These are phyloP conservation scores for Cervus canadensis DNA, from an alignment of 2,113 vertebrate species.

Conservation along the genomic window DNA sequence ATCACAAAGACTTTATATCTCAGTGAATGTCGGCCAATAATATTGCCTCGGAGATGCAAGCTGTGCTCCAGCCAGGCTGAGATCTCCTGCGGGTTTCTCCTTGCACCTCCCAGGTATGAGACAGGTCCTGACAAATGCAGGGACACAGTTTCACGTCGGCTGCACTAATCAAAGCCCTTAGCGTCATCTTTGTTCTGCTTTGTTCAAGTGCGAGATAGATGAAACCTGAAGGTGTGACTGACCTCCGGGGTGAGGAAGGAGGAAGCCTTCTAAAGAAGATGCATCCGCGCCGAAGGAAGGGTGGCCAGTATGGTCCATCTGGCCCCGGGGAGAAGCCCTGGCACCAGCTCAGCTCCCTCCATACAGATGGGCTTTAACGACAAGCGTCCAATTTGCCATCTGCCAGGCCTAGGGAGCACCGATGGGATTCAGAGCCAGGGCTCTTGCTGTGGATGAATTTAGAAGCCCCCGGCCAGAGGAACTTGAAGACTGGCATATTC, in stretches of 20 bases:
- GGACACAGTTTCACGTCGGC: neutral
- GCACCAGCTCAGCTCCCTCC: neutral
- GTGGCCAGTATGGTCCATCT: neutral
- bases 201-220: neutral
- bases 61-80: neutral
- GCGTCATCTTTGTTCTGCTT: neutral
- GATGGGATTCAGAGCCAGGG: neutral
- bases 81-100: neutral
- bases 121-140: neutral
- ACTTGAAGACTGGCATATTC: neutral
- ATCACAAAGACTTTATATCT: slow-evolving; percentile 15
- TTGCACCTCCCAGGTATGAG: neutral
- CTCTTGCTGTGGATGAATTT: neutral
- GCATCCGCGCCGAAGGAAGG: neutral
- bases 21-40: neutral
- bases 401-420: neutral
- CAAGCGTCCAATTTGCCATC: slow-evolving; percentile 2
- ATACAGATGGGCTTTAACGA: neutral
- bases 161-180: neutral
- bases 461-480: neutral
- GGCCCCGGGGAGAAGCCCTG: slow-evolving; percentile 17
- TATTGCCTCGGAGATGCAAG: neutral
- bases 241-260: neutral
- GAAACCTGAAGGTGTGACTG: neutral
- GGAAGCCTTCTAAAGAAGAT: slow-evolving; percentile 37